A percentile compares a stretch with the other conserved stretches of the same genome.
phyloP scores from a whole-genome alignment of 2,888 invertebrate species.

The Stenotaenia linearis region DNA sequence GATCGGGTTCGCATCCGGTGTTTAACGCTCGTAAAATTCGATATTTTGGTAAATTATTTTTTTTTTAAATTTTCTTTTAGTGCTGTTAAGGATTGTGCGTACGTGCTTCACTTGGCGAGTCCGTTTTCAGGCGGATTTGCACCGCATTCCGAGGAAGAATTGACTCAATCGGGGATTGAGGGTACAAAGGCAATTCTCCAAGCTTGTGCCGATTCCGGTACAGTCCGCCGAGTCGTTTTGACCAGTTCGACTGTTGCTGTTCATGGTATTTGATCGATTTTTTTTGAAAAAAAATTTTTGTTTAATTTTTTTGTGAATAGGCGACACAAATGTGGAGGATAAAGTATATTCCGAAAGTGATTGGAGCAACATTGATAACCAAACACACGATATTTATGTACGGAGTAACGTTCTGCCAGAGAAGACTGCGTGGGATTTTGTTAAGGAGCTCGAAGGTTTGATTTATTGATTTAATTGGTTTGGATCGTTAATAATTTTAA shows the following conservation, averaged over 20 bases:
- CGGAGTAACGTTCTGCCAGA: slow-evolving; percentile 53
- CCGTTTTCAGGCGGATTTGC: slow-evolving; percentile 46
- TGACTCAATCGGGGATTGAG: slow-evolving; percentile 50
- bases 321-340: slow-evolving; percentile 42
- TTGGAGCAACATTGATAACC: slow-evolving; percentile 46
- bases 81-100: slow-evolving; percentile 49
- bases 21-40: background rate
- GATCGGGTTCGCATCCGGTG: background rate
- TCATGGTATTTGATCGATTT: slow-evolving; percentile 41
- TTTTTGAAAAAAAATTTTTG: background rate
- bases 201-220: slow-evolving; percentile 48
- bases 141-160: slow-evolving; percentile 45
- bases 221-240: slow-evolving; percentile 52
- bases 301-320: slow-evolving; percentile 34
- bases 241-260: slow-evolving; percentile 52
- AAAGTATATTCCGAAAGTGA: slow-evolving; percentile 48
- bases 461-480: background rate
- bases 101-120: slow-evolving; percentile 50
- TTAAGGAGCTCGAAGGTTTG: slow-evolving; percentile 48
- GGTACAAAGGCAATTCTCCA: slow-evolving; percentile 51
- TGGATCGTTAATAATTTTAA: background rate
- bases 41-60: background rate
- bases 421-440: slow-evolving; percentile 54
- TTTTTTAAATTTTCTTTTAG: slow-evolving; percentile 38
- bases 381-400: slow-evolving; percentile 45